Evolutionary conservation across 1,140 invertebrate genomes (phyloP), one percentile per base, ranked within the genome.

Genomic region (Bombus pyrosoma): DNA sequence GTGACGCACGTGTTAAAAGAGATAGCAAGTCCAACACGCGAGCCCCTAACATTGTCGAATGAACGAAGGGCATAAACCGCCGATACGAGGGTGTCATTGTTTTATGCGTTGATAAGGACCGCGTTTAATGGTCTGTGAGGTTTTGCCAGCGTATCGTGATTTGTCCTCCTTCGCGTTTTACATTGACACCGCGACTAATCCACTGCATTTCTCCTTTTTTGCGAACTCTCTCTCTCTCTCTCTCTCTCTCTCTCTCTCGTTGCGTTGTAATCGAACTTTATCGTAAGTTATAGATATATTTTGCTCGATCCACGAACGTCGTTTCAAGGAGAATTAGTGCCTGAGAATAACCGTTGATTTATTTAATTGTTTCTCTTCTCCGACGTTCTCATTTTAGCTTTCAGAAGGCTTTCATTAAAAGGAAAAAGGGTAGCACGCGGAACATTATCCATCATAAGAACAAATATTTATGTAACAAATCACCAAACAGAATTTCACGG

Each of bases 91-190:
- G 59, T 68, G 64, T 89, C 87, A 91, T 93, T 93, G 92, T 94
- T 93, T 93, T 93, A 91, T 90, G 87, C 83, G 89, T 89, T 87
- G 84, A 94, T 93, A 94, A 93, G 85, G 47, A 59, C 57, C 76
- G 43, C 59, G 86, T 34, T 85, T 87, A 87, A 87, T 87, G 86
- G 82, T 87, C 89, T 78, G 62, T 81, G 39, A 88, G 89, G 87
- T 39, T 92, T 91, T 86, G 79, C 82, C 71, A 78, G 83, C 80
- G 69, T 43, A 41, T 57, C 81, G 80, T 88, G 87, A 89, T 89
- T 92, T 87, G 83, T 87, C 81, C 73, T 37, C 43, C 82, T 39
- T 71, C 64, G 74, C 87, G 87, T 90, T 89, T 86, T 37, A 25
- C 81, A 84, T 84, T 53, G 85, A 79, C 75, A 78, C 68, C 25